phyloP scores from a whole-genome alignment of 2,888 invertebrate species.

The Zaprionus obscuricornis region DNA sequence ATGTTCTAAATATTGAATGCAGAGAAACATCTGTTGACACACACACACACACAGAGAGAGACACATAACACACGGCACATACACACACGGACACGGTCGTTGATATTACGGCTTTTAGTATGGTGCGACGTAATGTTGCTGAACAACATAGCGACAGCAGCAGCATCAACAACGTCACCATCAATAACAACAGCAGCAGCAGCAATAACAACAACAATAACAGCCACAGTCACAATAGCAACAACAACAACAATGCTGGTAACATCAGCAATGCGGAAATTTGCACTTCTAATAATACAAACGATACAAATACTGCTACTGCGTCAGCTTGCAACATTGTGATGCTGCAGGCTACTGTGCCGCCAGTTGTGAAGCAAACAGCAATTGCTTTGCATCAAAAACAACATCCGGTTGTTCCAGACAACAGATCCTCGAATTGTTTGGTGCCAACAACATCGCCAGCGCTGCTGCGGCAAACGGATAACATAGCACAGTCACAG shows the following conservation, averaged over 20 bases:
- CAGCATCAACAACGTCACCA: slow-evolving; percentile 41
- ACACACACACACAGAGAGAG: slow-evolving; percentile 3
- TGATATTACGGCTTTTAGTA: slow-evolving; percentile 54
- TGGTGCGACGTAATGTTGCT: slow-evolving; percentile 83
- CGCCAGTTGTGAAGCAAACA: slow-evolving; percentile 44
- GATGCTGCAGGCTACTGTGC: slow-evolving; percentile 63
- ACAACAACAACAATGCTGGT: slow-evolving; percentile 36
- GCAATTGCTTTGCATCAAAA: slow-evolving; percentile 48
- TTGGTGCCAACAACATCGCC: slow-evolving; percentile 81
- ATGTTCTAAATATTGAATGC: too few relatives aligned
- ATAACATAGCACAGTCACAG: slow-evolving; percentile 79
- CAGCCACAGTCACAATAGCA: slow-evolving; percentile 40
- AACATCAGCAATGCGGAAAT: slow-evolving; percentile 63
- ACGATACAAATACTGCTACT: slow-evolving; percentile 30
- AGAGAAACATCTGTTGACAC: too few relatives aligned
- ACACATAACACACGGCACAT: too few relatives aligned
- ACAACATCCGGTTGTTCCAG: slow-evolving; percentile 70
- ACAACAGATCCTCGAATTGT: slow-evolving; percentile 68
- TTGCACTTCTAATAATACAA: slow-evolving; percentile 61
- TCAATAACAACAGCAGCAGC: slow-evolving; percentile 32
- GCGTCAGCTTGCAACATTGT: slow-evolving; percentile 66
- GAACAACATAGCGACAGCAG: slow-evolving; percentile 72
- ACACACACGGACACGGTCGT: slow-evolving; percentile 7
- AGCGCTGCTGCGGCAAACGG: slow-evolving; percentile 80
- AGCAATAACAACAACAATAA: slow-evolving; percentile 31